phyloP scores from a whole-genome alignment of 1,140 invertebrate species.

The Tetragonula clypearis region DNA sequence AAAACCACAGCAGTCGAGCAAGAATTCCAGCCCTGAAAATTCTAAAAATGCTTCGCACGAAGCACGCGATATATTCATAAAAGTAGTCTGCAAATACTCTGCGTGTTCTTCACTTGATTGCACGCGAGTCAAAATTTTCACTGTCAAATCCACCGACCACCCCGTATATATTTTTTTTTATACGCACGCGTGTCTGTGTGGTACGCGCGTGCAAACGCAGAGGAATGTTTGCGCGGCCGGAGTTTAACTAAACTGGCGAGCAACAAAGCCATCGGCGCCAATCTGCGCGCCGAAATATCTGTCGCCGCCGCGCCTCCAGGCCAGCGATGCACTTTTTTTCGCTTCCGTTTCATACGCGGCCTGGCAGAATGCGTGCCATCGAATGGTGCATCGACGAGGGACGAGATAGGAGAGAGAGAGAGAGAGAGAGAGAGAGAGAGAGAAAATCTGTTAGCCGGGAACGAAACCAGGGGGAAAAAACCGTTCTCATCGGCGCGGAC shows the following conservation, averaged over 20 bases:
- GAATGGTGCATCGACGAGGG: neutral
- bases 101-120: neutral
- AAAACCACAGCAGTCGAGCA: no score
- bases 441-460: neutral
- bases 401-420: neutral
- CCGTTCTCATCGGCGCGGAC: neutral
- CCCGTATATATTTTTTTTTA: neutral
- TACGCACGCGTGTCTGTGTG: no score
- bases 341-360: slow-evolving; percentile 29
- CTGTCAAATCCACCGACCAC: neutral
- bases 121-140: neutral
- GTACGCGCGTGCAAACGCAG: neutral
- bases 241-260: slow-evolving; percentile 42
- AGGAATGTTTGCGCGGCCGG: slow-evolving; percentile 38
- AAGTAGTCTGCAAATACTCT: neutral
- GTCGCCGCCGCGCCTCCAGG: neutral
- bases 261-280: slow-evolving; percentile 40
- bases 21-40: no score
- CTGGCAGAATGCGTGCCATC: slow-evolving; percentile 7
- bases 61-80: no score
- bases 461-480: neutral
- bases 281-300: slow-evolving; percentile 39
- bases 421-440: neutral
- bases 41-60: no score
- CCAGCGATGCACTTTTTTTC: slow-evolving; percentile 20